These are phyloP conservation scores for Abrostola tripartita DNA, from an alignment of 2,888 invertebrate genomes.

Conservation along the genomic window DNA sequence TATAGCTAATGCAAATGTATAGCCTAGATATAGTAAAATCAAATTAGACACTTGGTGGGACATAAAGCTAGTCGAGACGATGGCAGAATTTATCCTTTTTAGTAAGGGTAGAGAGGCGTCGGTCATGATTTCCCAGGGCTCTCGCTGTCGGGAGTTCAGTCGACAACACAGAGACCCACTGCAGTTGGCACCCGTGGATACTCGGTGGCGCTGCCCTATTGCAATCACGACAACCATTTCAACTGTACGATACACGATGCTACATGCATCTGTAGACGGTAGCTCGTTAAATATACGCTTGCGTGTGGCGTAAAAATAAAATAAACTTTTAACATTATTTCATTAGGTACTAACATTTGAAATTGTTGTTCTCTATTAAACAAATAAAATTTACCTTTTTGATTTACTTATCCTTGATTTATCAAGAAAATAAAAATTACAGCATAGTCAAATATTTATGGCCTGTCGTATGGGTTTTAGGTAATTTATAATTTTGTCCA, in stretches of 20 bases:
- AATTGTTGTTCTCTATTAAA: too few species aligned
- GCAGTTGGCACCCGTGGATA: constrained; percentile 55
- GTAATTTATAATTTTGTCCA: too few species aligned
- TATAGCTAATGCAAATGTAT: too few species aligned
- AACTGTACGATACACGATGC: constrained; percentile 24
- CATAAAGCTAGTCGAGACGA: constrained; percentile 45
- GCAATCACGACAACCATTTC: constrained; percentile 65
- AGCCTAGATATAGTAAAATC: constrained; percentile 10
- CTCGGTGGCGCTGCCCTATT: constrained; percentile 61
- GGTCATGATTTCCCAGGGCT: constrained; percentile 84
- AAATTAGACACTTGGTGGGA: constrained; percentile 25
- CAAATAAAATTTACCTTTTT: too few species aligned
- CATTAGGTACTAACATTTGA: background rate
- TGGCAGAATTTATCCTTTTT: constrained; percentile 60
- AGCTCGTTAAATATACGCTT: constrained; percentile 9
- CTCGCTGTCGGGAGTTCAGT: constrained; percentile 70
- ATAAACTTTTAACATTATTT: background rate
- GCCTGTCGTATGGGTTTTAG: background rate
- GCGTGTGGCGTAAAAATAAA: background rate
- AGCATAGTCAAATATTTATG: background rate
- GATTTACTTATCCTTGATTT: too few species aligned
- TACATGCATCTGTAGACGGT: constrained; percentile 25
- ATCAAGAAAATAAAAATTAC: background rate
- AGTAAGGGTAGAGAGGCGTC: constrained; percentile 61
- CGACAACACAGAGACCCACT: constrained; percentile 59